Base-by-base conservation (phyloP, 2,888 invertebrate species). In the Drosophila suboccidentalis region DNA sequence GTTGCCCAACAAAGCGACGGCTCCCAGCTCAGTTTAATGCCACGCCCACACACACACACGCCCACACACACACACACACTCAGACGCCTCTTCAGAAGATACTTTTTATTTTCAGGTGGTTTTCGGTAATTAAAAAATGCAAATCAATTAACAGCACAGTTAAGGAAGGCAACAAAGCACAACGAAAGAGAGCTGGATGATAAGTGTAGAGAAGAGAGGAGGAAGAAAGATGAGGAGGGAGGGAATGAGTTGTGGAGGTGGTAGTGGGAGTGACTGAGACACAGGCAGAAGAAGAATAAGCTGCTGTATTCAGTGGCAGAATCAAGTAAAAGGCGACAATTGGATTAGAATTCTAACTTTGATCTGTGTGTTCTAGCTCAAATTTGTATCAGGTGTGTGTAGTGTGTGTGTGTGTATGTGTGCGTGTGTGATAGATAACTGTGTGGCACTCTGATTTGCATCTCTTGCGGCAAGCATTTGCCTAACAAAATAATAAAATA, bases 61-160 rank as follows among this genome's bases (percentile, higher is more conserved):
- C 47, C 17, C 5, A 10, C 34, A 32, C 34, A 11, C 22, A 34
- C 13, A 10, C n/a, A 22, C n/a, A 39, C 50, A 55, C 34, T 32
- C 41, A 10, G 50, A 17, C 54, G 36, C 55, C 70, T 29, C 43
- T 39, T 22, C 54, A 51, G 55, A 53, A 47, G 69, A 47, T 53
- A 19, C 60, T 39, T 60, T 49, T 63, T 39, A 57, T 50, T 66
- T 60, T 63, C 50, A 69, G 82, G 55, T 78, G 38, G 36, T 59
- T 69, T 77, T 80, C 64, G 75, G 85, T 85, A 87, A 85, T 87
- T 85, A 85, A 87, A 85, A 87, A 84, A 78, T 85, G 85, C 83
- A 85, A 87, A 85, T 85, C 85, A 87, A 85, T 85, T 87, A 87
- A 82, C 77, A 73, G 68, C 55, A 53, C 60, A 29, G 9, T 26